Conservation (phyloP, 2,113 vertebrate species). For the Passer montanus region DNA sequence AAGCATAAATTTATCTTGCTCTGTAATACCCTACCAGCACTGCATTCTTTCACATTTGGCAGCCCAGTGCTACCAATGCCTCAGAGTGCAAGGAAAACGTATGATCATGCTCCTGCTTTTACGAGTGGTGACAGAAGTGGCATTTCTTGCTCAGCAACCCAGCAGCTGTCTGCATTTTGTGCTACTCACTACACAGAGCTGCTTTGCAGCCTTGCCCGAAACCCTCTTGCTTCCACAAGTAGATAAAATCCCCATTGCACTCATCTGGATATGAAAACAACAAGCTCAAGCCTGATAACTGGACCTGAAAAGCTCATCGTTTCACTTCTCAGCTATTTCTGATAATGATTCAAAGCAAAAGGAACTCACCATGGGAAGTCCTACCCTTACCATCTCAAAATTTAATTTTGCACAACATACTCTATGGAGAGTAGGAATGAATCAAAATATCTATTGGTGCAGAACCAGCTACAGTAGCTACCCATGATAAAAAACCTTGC, state of each 20-base stretch:
- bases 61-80: neutral
- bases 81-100: fast-evolving
- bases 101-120: neutral
- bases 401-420: neutral
- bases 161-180: neutral
- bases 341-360: neutral
- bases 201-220: neutral
- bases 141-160: neutral
- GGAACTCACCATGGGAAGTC: neutral
- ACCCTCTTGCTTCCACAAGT: neutral
- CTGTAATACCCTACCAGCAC: neutral
- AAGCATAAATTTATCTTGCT: neutral
- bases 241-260: neutral
- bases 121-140: neutral
- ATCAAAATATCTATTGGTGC: neutral
- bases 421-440: neutral
- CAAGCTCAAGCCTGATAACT: neutral
- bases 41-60: neutral
- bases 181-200: neutral
- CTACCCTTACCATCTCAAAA: neutral
- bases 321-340: neutral
- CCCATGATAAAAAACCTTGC: neutral
- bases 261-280: neutral
- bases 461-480: neutral
- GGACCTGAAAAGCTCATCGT: neutral